Evolutionary conservation across 2,797 vertebrate species (phyloP).

Genomic region (Sebastes itinus): DNA sequence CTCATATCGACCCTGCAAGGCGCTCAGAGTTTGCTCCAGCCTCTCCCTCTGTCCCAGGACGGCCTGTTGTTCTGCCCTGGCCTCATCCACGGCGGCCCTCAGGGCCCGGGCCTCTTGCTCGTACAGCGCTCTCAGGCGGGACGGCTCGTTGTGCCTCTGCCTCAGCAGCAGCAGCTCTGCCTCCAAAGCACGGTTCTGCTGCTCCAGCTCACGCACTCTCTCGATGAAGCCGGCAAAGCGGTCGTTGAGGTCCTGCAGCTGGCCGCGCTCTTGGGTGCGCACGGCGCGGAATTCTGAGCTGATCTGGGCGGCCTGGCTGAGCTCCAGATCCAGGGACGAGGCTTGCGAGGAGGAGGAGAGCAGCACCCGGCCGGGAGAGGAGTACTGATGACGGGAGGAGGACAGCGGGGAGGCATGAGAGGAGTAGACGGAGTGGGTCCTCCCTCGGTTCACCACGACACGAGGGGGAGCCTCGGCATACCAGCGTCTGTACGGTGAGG

Average conservation of each 20-base stretch:
- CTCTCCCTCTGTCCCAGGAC: conserved; percentile 88
- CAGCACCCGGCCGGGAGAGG: conserved; percentile 84
- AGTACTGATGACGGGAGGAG: conserved; percentile 88
- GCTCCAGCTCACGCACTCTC: conserved; percentile 94
- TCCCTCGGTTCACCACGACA: conserved; percentile 76
- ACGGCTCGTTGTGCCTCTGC: conserved; percentile 91
- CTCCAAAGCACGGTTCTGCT: conserved; percentile 95
- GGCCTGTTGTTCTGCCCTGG: conserved; percentile 89
- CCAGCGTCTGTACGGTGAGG: conserved; percentile 90
- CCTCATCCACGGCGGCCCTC: conserved; percentile 91
- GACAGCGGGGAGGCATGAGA: conserved; percentile 86
- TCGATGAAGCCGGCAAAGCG: conserved; percentile 98
- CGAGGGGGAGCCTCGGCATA: conserved; percentile 87
- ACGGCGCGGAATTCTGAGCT: conserved; percentile 93
- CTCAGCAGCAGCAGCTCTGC: conserved; percentile 92
- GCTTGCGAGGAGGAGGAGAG: conserved; percentile 84
- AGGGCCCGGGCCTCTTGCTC: conserved; percentile 95
- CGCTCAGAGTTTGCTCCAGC: conserved; percentile 90
- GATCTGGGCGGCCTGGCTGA: conserved; percentile 89
- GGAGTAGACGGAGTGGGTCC: conserved; percentile 87
- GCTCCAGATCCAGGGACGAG: conserved; percentile 89
- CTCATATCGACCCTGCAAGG: conserved; percentile 90
- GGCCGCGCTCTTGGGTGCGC: conserved; percentile 93
- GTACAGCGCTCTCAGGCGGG: conserved; percentile 90
- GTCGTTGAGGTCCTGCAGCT: conserved; percentile 97